Conservation (phyloP, 2,888 invertebrate species). For the Cyclophora punctaria region DNA sequence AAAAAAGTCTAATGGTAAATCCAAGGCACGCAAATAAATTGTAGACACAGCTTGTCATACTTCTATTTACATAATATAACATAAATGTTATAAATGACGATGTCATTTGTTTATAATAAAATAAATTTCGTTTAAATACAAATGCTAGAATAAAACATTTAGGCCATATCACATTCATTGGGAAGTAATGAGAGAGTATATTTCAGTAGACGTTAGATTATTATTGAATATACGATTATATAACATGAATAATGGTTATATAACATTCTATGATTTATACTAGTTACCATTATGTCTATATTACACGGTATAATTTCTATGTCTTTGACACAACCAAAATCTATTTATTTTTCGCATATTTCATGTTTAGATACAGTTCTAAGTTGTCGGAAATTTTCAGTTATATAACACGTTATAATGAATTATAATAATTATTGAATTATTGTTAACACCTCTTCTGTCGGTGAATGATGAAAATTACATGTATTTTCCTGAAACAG, state of each 20-base stretch:
- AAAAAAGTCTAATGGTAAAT: constrained; percentile 6
- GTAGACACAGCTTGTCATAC: constrained; percentile 16
- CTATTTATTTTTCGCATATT: constrained; percentile 4
- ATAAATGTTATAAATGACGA: background rate
- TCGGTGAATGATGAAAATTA: constrained; percentile 41
- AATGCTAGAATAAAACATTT: constrained; percentile 1
- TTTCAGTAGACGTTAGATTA: background rate
- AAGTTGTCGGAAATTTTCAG: constrained; percentile 5
- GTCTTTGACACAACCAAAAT: constrained; percentile 21
- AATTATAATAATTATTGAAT: constrained; percentile 7
- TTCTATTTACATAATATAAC: constrained; percentile 3
- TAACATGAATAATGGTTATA: constrained; percentile 6
- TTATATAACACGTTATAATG: constrained; percentile 4
- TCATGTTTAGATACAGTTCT: constrained; percentile 8
- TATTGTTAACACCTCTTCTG: constrained; percentile 27
- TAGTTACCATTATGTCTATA: constrained; percentile 10
- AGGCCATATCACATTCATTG: constrained; percentile 6
- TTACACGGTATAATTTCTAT: constrained; percentile 13
- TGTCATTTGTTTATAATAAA: constrained; percentile 1
- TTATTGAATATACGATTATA: constrained; percentile 5
- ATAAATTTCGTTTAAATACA: constrained; percentile 1
- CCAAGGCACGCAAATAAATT: constrained; percentile 47
- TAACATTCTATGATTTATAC: constrained; percentile 3
- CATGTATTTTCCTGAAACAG: constrained; percentile 65
- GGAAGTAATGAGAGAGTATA: background rate